These are phyloP conservation scores for Echiichthys vipera DNA, from an alignment of 2,797 vertebrate genomes.

Conservation along the genomic window DNA sequence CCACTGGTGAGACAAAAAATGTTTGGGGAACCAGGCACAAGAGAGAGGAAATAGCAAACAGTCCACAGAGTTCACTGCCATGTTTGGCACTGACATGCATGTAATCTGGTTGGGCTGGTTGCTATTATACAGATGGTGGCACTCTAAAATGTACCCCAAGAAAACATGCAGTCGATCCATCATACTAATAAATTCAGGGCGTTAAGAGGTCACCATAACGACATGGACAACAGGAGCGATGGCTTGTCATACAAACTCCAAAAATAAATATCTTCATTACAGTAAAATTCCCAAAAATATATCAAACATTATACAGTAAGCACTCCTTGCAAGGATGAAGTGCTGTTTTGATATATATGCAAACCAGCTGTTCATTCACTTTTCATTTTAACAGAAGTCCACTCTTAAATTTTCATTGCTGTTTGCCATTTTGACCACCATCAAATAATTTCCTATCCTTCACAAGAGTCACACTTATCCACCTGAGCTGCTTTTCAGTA, in stretches of 20 bases:
- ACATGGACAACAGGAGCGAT: constrained; percentile 39
- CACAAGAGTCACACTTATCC: constrained; percentile 22
- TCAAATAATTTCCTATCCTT: constrained; percentile 25
- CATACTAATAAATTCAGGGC: constrained; percentile 34
- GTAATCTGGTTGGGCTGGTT: constrained; percentile 61
- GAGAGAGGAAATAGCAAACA: constrained; percentile 75
- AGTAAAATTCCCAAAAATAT: constrained; percentile 62
- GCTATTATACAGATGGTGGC: constrained; percentile 62
- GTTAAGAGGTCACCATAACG: constrained; percentile 31
- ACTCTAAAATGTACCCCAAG: constrained; percentile 22
- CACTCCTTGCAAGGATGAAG: constrained; percentile 53
- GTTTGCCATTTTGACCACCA: constrained; percentile 30
- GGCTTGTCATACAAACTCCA: constrained; percentile 68
- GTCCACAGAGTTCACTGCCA: constrained; percentile 72
- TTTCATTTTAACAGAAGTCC: constrained; percentile 46
- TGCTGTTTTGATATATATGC: constrained; percentile 46
- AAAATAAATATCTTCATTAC: constrained; percentile 53
- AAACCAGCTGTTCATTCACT: constrained; percentile 40
- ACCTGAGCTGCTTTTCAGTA: constrained; percentile 30
- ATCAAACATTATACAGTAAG: constrained; percentile 62
- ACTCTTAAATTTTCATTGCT: constrained; percentile 30
- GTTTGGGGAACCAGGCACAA: constrained; percentile 74
- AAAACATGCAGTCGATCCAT: constrained; percentile 69
- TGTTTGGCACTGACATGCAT: constrained; percentile 79
- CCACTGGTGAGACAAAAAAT: constrained; percentile 62